Conservation (phyloP, 1,140 invertebrate genomes). For the Melitaea cinxia region DNA sequence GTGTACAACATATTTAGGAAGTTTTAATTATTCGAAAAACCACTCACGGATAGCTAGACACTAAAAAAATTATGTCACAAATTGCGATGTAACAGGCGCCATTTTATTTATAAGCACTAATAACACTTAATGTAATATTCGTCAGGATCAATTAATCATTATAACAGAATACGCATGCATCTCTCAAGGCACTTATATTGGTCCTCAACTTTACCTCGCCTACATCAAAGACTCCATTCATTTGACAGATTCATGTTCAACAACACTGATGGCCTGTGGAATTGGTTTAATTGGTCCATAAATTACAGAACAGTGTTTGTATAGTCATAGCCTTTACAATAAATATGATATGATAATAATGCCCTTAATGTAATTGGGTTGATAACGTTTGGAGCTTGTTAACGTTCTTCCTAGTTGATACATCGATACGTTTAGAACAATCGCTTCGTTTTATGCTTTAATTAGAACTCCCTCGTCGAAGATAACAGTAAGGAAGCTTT, state of each 20-base stretch:
- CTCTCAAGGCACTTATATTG: conserved; percentile 23
- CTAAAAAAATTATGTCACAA: not conserved
- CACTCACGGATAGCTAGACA: not conserved
- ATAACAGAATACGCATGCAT: not conserved
- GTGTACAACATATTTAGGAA: too few species aligned
- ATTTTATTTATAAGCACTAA: not conserved
- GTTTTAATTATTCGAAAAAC: not conserved
- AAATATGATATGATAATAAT: conserved; percentile 41
- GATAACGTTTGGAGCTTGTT: conserved; percentile 22
- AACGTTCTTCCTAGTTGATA: conserved; percentile 30
- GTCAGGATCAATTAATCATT: conserved; percentile 3
- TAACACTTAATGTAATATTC: conserved; percentile 1
- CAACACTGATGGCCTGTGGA: conserved; percentile 40
- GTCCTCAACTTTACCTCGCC: conserved; percentile 26
- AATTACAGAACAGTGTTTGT: conserved; percentile 39
- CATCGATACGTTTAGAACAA: not conserved
- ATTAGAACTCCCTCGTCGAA: not conserved
- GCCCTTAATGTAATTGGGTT: conserved; percentile 15
- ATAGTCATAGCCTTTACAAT: conserved; percentile 38
- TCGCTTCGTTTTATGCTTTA: not conserved
- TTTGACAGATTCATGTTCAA: conserved; percentile 37
- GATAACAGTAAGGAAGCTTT: not conserved
- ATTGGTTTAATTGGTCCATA: conserved; percentile 42
- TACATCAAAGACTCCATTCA: conserved; percentile 36
- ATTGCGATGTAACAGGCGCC: not conserved